Evolutionary conservation across 2,888 invertebrate species (phyloP), one percentile per base, ranked within the genome.

Genomic region (Diarsia mendica): DNA sequence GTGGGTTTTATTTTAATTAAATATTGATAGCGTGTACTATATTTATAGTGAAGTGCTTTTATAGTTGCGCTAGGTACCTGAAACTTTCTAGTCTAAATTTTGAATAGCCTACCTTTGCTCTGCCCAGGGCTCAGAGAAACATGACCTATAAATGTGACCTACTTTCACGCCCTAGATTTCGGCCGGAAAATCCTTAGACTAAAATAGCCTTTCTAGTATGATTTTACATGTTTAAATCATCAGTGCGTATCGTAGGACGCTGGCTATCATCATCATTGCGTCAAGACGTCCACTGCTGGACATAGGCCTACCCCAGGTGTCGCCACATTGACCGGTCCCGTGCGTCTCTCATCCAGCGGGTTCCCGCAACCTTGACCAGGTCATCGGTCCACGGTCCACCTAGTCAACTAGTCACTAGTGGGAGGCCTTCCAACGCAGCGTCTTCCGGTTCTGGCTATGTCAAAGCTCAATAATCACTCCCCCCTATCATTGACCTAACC

Each of bases 101-200:
- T 65, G 67, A 65, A 53, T 53, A n/a, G 39, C 39, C 4, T 23
- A 39, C 18, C 11, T 51, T n/a, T 49, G 15, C 23, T 55, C 15
- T 53, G 23, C 3, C 20, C 33, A 64, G 46, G 46, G 8, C 8
- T 46, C 33, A 63, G 33, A 77, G 53, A 63, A 61, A 77, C 33
- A 61, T 51, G 49, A 46, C 51, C 76, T 51, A 61, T 61, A 33
- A 73, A 61, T 72, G 49, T 61, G 49, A 5, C 75, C 75, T 51
- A 75, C 28, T 46, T 73, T 28, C 10, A 3, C 33, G 28, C 13
- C 5, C 44, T 18, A 60, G 48, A 23, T 28, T 75, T 39, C 11
- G 49, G 13, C 9, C 18, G 61, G 49, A 51, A 63, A 74, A 51
- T 44, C 20, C 23, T 4, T 51, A 4, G 18, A 61, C n/a, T 75